These are phyloP conservation scores for Bradysia coprophila DNA, from an alignment of 1,140 invertebrate species.

Conservation along the genomic window DNA sequence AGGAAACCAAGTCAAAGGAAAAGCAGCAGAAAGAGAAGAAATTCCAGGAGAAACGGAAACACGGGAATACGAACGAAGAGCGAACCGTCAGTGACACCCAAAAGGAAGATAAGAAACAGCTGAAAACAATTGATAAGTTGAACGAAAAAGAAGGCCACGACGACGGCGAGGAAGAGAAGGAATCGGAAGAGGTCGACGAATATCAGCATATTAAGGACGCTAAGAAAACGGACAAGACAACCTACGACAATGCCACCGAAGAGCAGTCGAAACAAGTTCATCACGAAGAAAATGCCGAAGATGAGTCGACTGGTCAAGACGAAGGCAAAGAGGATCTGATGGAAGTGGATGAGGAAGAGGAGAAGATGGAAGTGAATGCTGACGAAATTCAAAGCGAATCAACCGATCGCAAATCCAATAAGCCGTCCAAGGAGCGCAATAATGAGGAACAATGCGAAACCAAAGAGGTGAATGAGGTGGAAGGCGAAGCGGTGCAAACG, in stretches of 20 bases:
- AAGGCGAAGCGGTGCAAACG: constrained; percentile 56
- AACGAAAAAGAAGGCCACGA: constrained; percentile 22
- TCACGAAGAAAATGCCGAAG: constrained; percentile 32
- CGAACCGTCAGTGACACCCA: constrained; percentile 34
- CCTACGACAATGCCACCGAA: constrained; percentile 52
- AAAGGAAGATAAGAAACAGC: constrained; percentile 30
- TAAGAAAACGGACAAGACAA: constrained; percentile 37
- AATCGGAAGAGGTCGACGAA: constrained; percentile 28
- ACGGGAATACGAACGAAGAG: constrained; percentile 30
- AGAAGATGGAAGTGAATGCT: constrained; percentile 31
- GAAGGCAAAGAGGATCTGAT: constrained; percentile 27
- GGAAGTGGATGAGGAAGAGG: constrained; percentile 22
- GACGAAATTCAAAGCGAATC: too few species aligned
- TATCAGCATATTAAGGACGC: constrained; percentile 77
- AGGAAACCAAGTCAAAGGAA: constrained; percentile 23
- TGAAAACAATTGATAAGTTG: constrained; percentile 32
- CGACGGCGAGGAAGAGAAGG: constrained; percentile 26
- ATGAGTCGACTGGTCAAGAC: constrained; percentile 31
- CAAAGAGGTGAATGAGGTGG: constrained; percentile 35
- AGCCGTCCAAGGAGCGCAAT: constrained; percentile 28
- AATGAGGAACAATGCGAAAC: constrained; percentile 22
- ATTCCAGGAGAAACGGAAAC: constrained; percentile 17
- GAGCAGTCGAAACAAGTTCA: constrained; percentile 63
- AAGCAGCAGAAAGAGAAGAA: constrained; percentile 19
- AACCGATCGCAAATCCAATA: constrained; percentile 26